Evolutionary conservation across 2,113 vertebrate species (phyloP), one percentile per base, ranked within the genome.

Genomic region (Callionymus lyra): DNA sequence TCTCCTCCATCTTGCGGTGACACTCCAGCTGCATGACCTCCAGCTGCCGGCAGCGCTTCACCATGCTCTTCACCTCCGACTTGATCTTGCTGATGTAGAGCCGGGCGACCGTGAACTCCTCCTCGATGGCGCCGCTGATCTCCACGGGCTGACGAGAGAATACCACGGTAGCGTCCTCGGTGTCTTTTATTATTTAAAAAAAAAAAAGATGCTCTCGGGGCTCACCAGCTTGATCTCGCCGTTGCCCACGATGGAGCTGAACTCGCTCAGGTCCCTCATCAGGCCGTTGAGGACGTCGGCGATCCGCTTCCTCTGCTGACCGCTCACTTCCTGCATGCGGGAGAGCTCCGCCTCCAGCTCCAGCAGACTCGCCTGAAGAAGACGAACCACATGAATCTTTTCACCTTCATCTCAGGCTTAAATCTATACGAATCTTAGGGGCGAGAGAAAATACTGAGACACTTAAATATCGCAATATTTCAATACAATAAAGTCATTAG

Each of bases 31-130:
- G 93, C 69, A 93, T 85, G 63, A 70, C 87, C 79, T 94, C 94
- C 74, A 95, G 84, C 74, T 94, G 92, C 18, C 88, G 83, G 65
- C 94, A 94, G 6, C 91, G 81, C 72, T 94, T 95, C 70, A 95
- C 88, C 79, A 96, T 90, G 6, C 89, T 91, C 80, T 94, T 95
- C 76, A 96, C 93, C 82, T 96, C 92, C 0, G 92, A 93, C 59
- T 94, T 94, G 76, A 96, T 94, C 79, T 95, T 95, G 72, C 90
- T 93, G 74, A 95, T 90, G 66, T 96, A 96, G 35, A 96, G 89
- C 2, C 93, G 83, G 10, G 93, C 92, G 41, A 94, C 91, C 0
- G 92, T 90, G 70, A 96, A 96, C 82, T 96, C 92, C 68, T 96
- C 93, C 67, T 96, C 93, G 1, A 97, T 91, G 12, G 92, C 92